Base-by-base conservation (phyloP, 2,113 vertebrate genomes). In the Phalacrocorax pelagicus region DNA sequence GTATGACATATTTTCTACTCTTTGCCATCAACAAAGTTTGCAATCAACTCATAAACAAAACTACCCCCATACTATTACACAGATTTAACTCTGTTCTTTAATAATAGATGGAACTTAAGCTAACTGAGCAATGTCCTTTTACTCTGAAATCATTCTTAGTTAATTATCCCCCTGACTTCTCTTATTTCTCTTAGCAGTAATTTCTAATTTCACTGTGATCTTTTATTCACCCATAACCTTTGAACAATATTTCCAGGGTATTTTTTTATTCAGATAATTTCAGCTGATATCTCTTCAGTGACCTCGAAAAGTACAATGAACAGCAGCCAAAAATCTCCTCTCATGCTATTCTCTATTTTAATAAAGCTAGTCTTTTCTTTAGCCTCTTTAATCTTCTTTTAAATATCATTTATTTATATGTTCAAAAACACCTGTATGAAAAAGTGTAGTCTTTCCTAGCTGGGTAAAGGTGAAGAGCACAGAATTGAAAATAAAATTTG, bases 151-250 rank as follows among this genome's bases (percentile, higher is more conserved):
- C 8, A 29, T 61, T 90, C 73, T 73, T 72, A 61, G 36, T 90
- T 96, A 92, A 94, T 96, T 92, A 92, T 90, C 36, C 52, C 78
- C 95, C 84, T 92, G 90, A 90, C 72, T 83, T 94, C 72, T 79
- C 67, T 87, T 83, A 83, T 59, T 92, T 96, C 78, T 92, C 42
- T 81, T 86, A 90, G 86, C 57, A 90, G 86, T 92, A 90, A 87
- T 92, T 92, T 92, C 67, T 92, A 80, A 94, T 92, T 96, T 92
- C 75, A 87, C 86, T 87, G 52, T 92, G 95, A 81, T 96, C 82
- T 92, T 94, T 94, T 86, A 80, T 92, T 94, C 89, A 92, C 57
- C 52, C 67, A 67, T 90, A 83, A 83, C 51, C 81, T 87, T 87
- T 79, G 77, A 90, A 71, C 73, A 90, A 52, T 90, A 92, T 87